A percentile compares a stretch with the other conserved stretches of the same genome.
These are phyloP conservation scores for Leguminivora glycinivorella DNA, from an alignment of 1,140 invertebrate genomes.

Conservation along the genomic window DNA sequence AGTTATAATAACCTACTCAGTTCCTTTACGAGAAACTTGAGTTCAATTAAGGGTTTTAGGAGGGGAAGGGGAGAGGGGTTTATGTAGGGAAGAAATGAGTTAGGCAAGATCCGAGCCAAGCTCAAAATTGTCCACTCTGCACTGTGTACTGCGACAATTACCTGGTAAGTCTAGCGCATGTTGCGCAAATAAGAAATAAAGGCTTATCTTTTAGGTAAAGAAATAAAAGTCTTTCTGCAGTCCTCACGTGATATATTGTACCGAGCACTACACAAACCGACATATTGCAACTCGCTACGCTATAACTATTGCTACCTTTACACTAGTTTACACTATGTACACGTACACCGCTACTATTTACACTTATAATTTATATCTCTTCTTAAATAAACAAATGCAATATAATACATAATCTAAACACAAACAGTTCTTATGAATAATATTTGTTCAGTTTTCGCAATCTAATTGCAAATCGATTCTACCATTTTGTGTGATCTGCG, in stretches of 20 bases:
- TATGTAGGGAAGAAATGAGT: too few relatives aligned
- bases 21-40: too few relatives aligned
- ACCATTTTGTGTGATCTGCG: too few relatives aligned
- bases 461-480: not conserved
- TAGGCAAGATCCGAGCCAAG: too few relatives aligned
- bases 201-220: not conserved
- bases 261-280: slow-evolving; percentile 18
- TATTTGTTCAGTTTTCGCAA: not conserved
- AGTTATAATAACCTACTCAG: too few relatives aligned
- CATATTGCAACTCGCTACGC: slow-evolving; percentile 23
- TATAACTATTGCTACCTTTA: slow-evolving; percentile 22
- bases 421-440: not conserved
- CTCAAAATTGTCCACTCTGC: too few relatives aligned
- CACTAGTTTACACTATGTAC: too few relatives aligned
- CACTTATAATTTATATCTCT: slow-evolving; percentile 26
- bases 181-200: not conserved
- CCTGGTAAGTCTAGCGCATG: too few relatives aligned
- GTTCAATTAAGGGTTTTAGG: too few relatives aligned
- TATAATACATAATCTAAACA: slow-evolving; percentile 7
- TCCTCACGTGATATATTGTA: slow-evolving; percentile 27
- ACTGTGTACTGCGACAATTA: too few relatives aligned
- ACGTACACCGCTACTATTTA: slow-evolving; percentile 11
- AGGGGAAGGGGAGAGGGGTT: too few relatives aligned
- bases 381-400: not conserved
- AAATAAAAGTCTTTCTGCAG: not conserved